These are phyloP conservation scores for Lithophane ornitopus DNA, from an alignment of 2,888 invertebrate species.

Conservation along the genomic window DNA sequence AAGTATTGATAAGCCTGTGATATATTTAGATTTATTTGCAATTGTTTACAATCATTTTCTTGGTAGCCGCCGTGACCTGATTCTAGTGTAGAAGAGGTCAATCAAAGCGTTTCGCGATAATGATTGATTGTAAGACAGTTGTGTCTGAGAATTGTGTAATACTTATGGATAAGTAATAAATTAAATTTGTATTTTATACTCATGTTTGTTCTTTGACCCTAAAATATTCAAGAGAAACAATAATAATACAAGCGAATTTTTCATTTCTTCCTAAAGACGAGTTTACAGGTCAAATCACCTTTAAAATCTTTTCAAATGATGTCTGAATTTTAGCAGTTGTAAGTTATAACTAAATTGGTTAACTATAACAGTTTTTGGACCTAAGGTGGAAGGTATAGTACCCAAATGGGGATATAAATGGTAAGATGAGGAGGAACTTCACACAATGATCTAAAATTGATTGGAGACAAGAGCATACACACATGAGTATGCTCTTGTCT, in stretches of 20 bases:
- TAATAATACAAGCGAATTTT: neutral
- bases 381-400: no score
- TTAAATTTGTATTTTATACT: conserved; percentile 23
- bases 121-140: conserved; percentile 14
- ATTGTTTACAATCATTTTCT: conserved; percentile 49
- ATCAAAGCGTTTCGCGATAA: conserved; percentile 10
- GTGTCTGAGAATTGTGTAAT: conserved; percentile 42
- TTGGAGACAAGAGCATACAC: neutral
- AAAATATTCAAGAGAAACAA: neutral
- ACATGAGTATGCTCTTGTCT: no score
- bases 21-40: conserved; percentile 52
- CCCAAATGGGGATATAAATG: no score
- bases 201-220: conserved; percentile 29
- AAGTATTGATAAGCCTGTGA: conserved; percentile 66
- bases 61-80: conserved; percentile 35
- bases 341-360: neutral
- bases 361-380: no score
- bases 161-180: conserved; percentile 26
- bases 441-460: neutral
- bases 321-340: neutral
- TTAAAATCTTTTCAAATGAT: neutral
- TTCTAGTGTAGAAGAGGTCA: conserved; percentile 31
- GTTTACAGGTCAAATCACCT: neutral
- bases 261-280: neutral
- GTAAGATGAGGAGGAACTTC: neutral